phyloP scores from a whole-genome alignment of 1,140 invertebrate species.

The Gonioctena quinquepunctata region DNA sequence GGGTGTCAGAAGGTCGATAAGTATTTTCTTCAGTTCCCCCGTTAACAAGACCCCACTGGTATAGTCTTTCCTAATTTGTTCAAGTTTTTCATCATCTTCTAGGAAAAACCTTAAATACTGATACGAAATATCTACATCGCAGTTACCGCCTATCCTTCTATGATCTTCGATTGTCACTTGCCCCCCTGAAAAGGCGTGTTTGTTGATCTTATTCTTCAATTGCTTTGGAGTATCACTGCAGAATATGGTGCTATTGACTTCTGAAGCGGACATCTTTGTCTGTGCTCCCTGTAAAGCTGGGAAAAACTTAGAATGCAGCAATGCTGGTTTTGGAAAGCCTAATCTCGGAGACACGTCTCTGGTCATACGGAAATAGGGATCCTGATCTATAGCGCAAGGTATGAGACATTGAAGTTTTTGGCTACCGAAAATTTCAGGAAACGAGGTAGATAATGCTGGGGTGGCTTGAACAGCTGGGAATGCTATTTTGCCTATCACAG shows the following conservation, averaged over 20 bases:
- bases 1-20: conserved; percentile 77
- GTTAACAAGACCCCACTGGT: conserved; percentile 88
- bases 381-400: conserved; percentile 99
- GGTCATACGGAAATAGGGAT: conserved; percentile 99
- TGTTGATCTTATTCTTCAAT: conserved; percentile 98
- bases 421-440: conserved; percentile 91
- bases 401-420: conserved; percentile 90
- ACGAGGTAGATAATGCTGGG: conserved; percentile 92
- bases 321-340: conserved; percentile 89
- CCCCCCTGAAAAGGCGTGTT: conserved; percentile 98
- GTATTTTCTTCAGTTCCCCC: conserved; percentile 91
- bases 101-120: conserved; percentile 96
- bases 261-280: conserved; percentile 98
- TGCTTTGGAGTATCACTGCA: conserved; percentile 94
- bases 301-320: conserved; percentile 94
- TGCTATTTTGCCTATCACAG: conserved; percentile 94
- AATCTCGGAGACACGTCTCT: conserved; percentile 93
- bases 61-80: conserved; percentile 79
- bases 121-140: conserved; percentile 93
- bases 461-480: conserved; percentile 97
- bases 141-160: conserved; percentile 87
- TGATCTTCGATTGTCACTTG: conserved; percentile 93
- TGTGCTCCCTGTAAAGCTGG: conserved; percentile 95
- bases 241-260: conserved; percentile 92
- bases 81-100: conserved; percentile 89